A percentile compares a stretch with the other conserved stretches of the same genome.
Conservation (phyloP, 2,113 vertebrate species). For the Martes martes region DNA sequence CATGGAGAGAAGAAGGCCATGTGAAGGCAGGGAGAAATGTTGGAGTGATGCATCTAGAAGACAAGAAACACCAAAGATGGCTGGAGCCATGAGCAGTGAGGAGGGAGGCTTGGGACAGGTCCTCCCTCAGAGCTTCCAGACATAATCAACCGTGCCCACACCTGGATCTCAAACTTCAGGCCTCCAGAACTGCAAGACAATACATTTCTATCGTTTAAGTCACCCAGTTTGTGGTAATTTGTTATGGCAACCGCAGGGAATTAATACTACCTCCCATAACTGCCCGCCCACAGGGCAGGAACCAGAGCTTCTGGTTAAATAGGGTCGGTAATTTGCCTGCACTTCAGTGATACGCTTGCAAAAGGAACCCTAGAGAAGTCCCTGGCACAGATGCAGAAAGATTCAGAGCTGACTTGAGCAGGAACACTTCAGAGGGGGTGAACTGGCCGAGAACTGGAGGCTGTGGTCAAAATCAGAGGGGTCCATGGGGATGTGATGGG, state of each 20-base stretch:
- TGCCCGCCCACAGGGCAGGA: background rate
- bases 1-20: background rate
- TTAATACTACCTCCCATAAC: background rate
- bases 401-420: background rate
- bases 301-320: background rate
- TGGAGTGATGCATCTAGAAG: background rate
- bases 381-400: background rate
- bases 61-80: background rate
- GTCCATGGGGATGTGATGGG: too few species aligned
- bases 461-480: background rate
- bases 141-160: background rate
- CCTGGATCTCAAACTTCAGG: background rate
- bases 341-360: background rate
- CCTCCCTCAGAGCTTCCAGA: background rate
- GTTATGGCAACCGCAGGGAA: background rate
- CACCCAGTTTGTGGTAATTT: background rate
- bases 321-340: background rate
- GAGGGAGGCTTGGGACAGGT: background rate
- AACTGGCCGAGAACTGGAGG: background rate
- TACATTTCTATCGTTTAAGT: background rate
- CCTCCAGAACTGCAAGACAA: background rate
- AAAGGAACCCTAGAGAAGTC: background rate
- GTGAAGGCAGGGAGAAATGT: background rate
- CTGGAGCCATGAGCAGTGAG: background rate
- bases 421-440: background rate